Evolutionary conservation across 2,888 invertebrate genomes (phyloP).

Genomic region (Drosophila nr. perissopoda): DNA sequence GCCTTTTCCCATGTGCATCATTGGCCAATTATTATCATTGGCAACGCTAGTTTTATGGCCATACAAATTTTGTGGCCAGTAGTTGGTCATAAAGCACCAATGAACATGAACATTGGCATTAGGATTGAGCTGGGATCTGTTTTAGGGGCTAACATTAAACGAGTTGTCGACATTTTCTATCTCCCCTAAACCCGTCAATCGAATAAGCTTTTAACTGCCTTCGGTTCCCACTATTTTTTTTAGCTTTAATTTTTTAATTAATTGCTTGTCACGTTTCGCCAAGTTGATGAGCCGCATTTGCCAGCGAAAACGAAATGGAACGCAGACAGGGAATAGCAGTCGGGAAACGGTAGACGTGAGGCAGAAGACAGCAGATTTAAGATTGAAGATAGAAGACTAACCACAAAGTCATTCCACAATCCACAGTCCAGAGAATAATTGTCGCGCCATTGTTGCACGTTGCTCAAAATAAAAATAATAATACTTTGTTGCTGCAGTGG

Average conservation of each 20-base stretch:
- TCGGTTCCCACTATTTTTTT: conserved; percentile 15
- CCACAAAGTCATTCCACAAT: conserved; percentile 48
- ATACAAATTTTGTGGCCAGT: conserved; percentile 53
- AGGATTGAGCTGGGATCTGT: conserved; percentile 28
- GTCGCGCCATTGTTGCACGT: conserved; percentile 77
- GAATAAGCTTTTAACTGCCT: conserved; percentile 18
- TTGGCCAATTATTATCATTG: conserved; percentile 73
- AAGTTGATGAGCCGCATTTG: conserved; percentile 58
- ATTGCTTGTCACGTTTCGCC: conserved; percentile 75
- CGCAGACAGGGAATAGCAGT: conserved; percentile 14
- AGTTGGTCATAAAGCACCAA: conserved; percentile 50
- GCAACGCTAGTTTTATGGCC: conserved; percentile 49
- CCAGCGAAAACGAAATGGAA: conserved; percentile 70
- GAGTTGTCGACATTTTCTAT: conserved; percentile 24
- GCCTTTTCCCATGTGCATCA: conserved; percentile 76
- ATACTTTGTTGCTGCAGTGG: conserved; percentile 14
- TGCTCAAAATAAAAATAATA: conserved; percentile 66
- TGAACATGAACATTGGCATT: conserved; percentile 51
- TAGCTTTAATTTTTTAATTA: conserved; percentile 75
- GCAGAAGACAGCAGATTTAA: background rate
- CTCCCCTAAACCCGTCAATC: conserved; percentile 38
- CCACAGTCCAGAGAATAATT: conserved; percentile 56
- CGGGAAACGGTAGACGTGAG: background rate
- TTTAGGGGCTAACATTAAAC: conserved; percentile 33
- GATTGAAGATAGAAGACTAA: conserved; percentile 23